phyloP scores from a whole-genome alignment of 2,888 invertebrate species.

The Poecilus cupreus region DNA sequence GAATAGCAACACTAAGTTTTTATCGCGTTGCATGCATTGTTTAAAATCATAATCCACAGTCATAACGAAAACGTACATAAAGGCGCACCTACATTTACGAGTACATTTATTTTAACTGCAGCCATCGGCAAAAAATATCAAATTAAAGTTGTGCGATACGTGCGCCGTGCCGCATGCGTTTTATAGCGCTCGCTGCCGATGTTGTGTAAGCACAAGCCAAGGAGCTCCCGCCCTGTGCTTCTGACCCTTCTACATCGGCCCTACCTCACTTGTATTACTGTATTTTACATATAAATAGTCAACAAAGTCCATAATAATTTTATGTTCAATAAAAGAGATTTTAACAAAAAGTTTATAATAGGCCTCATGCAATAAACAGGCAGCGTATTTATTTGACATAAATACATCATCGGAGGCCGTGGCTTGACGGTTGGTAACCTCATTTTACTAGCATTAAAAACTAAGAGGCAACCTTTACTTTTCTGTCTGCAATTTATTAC shows the following conservation, averaged over 20 bases:
- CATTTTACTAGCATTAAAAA: too few species aligned
- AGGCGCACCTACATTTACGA: constrained; percentile 51
- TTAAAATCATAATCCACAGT: constrained; percentile 57
- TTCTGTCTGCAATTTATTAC: too few species aligned
- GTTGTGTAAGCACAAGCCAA: constrained; percentile 3
- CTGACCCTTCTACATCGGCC: neutral
- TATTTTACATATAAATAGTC: constrained; percentile 7
- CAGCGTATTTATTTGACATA: too few species aligned
- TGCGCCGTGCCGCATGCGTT: constrained; percentile 17
- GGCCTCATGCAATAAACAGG: too few species aligned
- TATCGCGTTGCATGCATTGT: constrained; percentile 55
- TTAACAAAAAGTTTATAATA: too few species aligned
- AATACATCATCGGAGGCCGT: too few species aligned
- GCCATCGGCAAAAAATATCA: constrained; percentile 55
- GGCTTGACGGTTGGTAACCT: too few species aligned
- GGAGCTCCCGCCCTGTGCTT: neutral
- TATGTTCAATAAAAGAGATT: neutral
- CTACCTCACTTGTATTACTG: neutral
- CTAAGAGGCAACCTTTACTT: too few species aligned
- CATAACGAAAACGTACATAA: constrained; percentile 46
- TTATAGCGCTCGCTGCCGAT: constrained; percentile 4
- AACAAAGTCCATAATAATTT: neutral
- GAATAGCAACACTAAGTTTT: constrained; percentile 44
- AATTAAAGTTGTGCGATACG: constrained; percentile 49
- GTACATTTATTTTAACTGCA: constrained; percentile 57